Evolutionary conservation across 2,888 invertebrate genomes (phyloP), one percentile per base, ranked within the genome.

Genomic region (Metellina segmentata): DNA sequence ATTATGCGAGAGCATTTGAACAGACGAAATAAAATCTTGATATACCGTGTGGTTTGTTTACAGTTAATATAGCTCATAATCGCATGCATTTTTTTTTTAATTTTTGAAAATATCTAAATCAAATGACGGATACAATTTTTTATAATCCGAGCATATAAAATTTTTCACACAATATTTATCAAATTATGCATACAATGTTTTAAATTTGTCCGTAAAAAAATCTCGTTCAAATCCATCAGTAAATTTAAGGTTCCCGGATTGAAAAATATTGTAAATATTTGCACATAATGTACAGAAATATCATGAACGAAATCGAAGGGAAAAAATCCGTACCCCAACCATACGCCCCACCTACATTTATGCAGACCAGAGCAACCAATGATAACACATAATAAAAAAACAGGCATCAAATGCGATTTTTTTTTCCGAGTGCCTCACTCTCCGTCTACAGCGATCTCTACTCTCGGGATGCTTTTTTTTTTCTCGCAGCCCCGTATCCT

Each of bases 311-410:
- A 19, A 20, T 19, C 19, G 13, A n/a, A 16, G 51, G 52, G 52
- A 78, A 78, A 78, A 78, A 78, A 19, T 52, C n/a, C 78, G 9
- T 52, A 52, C 75, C 19, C 75, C 53, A 34, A 34, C 74, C 16
- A 71, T 82, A 83, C 82, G 86, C 78, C 91, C 91, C 91, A 91
- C 87, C 91, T 87, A 91, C 87, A 87, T 87, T 79, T 74, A 70
- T 53, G 48, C 85, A 53, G 61, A 85, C 61, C 48, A 82, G 69
- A 48, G 78, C 79, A 87, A 6, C 91, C 87, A 83, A 87, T 91
- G 82, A 87, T 87, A 83, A 53, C 74, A 51, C 53, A 79, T 91
- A 78, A 78, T 48, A 81, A 88, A 88, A 91, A 91, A 90, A 87
- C 75, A 79, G 53, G 70, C 81, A 83, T 83, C 87, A 82, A 83